phyloP scores from a whole-genome alignment of 2,888 invertebrate genomes.

The Bellardia pandia region DNA sequence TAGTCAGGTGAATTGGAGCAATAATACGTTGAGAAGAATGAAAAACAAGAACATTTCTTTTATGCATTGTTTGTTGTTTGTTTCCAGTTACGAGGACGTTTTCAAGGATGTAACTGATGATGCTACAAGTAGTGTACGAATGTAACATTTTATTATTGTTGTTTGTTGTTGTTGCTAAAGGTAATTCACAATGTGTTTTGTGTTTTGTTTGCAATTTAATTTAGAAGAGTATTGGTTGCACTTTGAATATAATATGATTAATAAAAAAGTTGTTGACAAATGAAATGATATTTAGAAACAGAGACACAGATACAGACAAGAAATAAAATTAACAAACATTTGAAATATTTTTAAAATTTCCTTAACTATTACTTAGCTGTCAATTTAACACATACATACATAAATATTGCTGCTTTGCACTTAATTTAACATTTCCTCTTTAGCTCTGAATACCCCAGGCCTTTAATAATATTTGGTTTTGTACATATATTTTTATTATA shows the following conservation, averaged over 20 bases:
- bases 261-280: neutral
- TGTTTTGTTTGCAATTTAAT: neutral
- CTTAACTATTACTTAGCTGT: too few relatives aligned
- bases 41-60: neutral
- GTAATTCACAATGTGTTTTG: neutral
- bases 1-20: neutral
- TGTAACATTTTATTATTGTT: neutral
- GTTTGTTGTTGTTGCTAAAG: neutral
- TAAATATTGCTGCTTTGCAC: too few relatives aligned
- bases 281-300: neutral
- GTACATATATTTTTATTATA: neutral
- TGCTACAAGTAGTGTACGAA: neutral
- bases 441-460: too few relatives aligned
- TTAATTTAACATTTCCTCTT: too few relatives aligned
- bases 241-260: slow-evolving; percentile 5
- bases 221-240: neutral
- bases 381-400: too few relatives aligned
- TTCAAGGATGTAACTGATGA: slow-evolving; percentile 38
- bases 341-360: too few relatives aligned
- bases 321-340: too few relatives aligned
- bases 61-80: slow-evolving; percentile 29
- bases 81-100: slow-evolving; percentile 15
- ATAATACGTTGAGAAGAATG: neutral
- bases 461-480: too few relatives aligned
- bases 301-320: too few relatives aligned